phyloP scores from a whole-genome alignment of 2,797 vertebrate genomes.

The Alectoris magna region DNA sequence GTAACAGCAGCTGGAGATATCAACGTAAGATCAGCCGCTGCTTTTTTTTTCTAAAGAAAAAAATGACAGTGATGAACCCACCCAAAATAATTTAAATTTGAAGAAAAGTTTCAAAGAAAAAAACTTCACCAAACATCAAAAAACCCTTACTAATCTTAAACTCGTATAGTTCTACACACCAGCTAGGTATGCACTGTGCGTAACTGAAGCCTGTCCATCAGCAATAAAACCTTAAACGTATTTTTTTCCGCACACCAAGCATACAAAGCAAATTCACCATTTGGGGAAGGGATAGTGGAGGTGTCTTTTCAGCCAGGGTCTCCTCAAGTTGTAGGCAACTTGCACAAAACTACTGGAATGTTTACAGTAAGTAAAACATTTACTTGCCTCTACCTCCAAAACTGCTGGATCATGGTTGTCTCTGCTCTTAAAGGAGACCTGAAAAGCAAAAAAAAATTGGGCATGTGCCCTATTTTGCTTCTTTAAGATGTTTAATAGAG shows the following conservation, averaged over 20 bases:
- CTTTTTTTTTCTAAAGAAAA: background rate
- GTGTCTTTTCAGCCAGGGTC: background rate
- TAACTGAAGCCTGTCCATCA: background rate
- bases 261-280: background rate
- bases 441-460: conserved; percentile 71
- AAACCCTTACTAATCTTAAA: background rate
- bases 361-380: conserved; percentile 67
- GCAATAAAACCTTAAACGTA: background rate
- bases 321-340: background rate
- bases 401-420: conserved; percentile 66
- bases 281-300: background rate
- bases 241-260: background rate
- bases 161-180: background rate
- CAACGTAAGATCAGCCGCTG: background rate
- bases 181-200: rapidly evolving
- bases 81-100: background rate
- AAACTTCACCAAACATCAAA: background rate
- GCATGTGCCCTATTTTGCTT: conserved; percentile 72
- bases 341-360: background rate
- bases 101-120: background rate
- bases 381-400: conserved; percentile 76
- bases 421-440: conserved; percentile 73
- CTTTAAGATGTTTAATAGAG: conserved; percentile 52
- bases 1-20: background rate
- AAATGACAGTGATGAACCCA: background rate